Base-by-base conservation (phyloP, 2,888 invertebrate species). In the Caenorhabditis parvicauda region DNA sequence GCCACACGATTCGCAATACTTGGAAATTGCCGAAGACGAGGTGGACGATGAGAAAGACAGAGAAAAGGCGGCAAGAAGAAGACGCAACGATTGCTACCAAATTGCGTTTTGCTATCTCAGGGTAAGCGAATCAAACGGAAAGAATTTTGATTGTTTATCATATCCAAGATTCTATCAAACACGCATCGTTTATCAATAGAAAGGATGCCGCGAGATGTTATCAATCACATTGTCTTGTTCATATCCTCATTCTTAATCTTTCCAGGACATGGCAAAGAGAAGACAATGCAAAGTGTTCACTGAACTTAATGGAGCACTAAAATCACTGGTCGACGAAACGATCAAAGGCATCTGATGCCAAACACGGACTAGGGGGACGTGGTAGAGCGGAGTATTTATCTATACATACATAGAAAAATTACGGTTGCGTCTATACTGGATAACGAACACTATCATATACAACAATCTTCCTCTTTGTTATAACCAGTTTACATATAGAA, bases 61-160 rank as follows among this genome's bases (percentile, higher is more conserved):
- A 27, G 61, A 61, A 0, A 38, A 67, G 49, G 65, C 65, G 0
- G 63, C 70, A 1, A 49, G 70, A 14, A 41, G 70, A 27, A 56
- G 70, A 25, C 61, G 79, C 28, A 79, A 79, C 50, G 79, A 80
- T 54, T 77, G 76, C 47, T 79, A 79, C 54, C 67, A 70, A 39
- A 79, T 80, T 55, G 77, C 78, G n/a, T 79, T 76, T 51, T 75
- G 78, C 52, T 77, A 77, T 52, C 68, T 77, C n/a, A 74, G 74
- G 64, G 69, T 66, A 44, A 19, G 50, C 43, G 5, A n/a, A 29
- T 4, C 17, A 12, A 25, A 38, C 22, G 27, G 24, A 28, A 14
- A 41, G 14, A 17, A 27, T 24, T 27, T 5, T 38, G 24, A 17
- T 47, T n/a, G n/a, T 35, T n/a, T 19, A 17, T 19, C 37, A 43